Conservation (phyloP, 2,113 vertebrate genomes). For the Rhynchomys soricoides region DNA sequence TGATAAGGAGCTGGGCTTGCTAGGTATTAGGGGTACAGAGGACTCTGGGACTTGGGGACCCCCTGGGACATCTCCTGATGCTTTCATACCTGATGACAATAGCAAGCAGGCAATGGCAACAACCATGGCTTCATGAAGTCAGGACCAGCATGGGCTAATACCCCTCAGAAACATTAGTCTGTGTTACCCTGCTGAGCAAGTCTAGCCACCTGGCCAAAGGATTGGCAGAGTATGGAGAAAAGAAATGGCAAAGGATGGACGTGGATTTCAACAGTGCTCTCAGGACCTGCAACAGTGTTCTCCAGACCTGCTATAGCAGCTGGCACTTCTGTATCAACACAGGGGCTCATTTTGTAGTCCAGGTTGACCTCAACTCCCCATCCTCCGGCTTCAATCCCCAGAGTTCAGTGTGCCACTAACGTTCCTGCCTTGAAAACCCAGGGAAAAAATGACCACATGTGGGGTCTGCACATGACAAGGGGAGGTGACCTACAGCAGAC, state of each 20-base stretch:
- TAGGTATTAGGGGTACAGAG: not conserved
- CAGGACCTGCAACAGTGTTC: not conserved
- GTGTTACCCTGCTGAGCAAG: not conserved
- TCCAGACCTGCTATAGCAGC: not conserved
- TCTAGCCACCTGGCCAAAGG: not conserved
- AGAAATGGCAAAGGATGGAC: not conserved
- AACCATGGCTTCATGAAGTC: not conserved
- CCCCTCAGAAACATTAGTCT: not conserved
- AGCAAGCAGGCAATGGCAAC: not conserved
- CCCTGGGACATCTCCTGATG: not conserved
- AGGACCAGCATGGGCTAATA: not conserved
- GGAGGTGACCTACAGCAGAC: not conserved
- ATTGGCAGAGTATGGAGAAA: not conserved
- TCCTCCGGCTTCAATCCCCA: not conserved
- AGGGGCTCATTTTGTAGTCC: not conserved
- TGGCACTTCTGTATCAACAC: not conserved
- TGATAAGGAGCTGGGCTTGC: not conserved
- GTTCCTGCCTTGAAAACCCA: slow-evolving; percentile 3
- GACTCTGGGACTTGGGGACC: not conserved
- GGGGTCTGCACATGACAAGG: not conserved
- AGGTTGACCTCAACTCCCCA: not conserved
- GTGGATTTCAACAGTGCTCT: not conserved
- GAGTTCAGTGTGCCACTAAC: not conserved
- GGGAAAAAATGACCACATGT: not conserved
- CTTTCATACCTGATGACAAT: not conserved